Evolutionary conservation across 2,797 vertebrate genomes (phyloP), one percentile per base, ranked within the genome.

Genomic region (Ctenosaura bakeri): DNA sequence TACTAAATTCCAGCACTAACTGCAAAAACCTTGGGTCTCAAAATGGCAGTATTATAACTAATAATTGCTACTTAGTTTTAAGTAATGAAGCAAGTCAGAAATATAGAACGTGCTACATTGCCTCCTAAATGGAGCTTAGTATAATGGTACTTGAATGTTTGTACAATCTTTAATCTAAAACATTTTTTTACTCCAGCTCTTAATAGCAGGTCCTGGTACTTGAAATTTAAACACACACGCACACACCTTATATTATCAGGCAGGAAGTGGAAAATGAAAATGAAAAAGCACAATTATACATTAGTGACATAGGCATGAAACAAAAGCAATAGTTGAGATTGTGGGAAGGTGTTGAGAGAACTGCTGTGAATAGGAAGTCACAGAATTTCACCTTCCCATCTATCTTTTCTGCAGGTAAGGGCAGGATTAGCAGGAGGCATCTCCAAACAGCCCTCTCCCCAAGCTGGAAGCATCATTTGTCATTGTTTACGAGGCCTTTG

Each of bases 11-110:
- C 87, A 96, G 56, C 85, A 93, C 91, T 90, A 94, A 80, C 93
- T 94, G 92, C 93, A 94, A 95, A 96, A 97, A 96, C 85, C 59
- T 85, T 86, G 92, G 92, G 90, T 93, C 93, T 94, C 94, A 93
- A 95, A 95, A 94, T 82, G 85, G 79, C 74, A 91, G 87, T 91
- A 92, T 95, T 95, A 95, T 91, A 95, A 93, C 92, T 94, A 95
- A 92, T 94, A 96, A 95, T 93, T 96, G 91, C 93, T 95, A 93
- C 93, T 97, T 96, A 94, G 88, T 95, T 96, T 96, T 96, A 96
- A 97, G 96, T 97, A 97, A 97, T 97, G 96, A 97, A 96, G 94
- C 94, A 96, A 95, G 95, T 96, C 95, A 95, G 93, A 96, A 97
- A 95, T 92, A 94, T 42, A 82, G 90, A 95, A 90, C 83, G 90